Evolutionary conservation across 2,113 vertebrate species (phyloP).

Genomic region (Mirounga angustirostris): DNA sequence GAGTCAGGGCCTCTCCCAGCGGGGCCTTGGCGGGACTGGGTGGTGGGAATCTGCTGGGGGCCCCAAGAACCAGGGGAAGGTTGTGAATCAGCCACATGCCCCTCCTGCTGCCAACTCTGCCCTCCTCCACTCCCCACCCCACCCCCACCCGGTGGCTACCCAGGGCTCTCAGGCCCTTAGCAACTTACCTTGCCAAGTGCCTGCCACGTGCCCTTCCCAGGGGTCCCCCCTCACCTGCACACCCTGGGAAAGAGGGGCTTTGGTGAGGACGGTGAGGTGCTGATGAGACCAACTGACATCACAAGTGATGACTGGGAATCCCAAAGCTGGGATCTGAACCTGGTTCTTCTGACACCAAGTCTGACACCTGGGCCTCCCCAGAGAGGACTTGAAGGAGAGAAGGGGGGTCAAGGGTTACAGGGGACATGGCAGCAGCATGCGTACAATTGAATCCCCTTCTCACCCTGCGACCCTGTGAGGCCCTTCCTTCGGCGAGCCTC

Average conservation of each 20-base stretch:
- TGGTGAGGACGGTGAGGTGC: not conserved
- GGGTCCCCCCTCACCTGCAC: not conserved
- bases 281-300: too few species aligned
- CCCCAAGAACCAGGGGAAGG: not conserved
- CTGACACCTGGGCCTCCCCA: not conserved
- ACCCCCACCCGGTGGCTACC: accelerated
- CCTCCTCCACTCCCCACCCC: too few species aligned
- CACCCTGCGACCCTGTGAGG: too few species aligned
- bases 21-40: not conserved
- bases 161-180: not conserved
- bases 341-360: accelerated
- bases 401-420: accelerated
- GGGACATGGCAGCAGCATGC: not conserved
- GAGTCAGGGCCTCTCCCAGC: too few species aligned
- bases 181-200: not conserved
- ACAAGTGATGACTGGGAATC: accelerated
- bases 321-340: not conserved
- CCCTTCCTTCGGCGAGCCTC: not conserved
- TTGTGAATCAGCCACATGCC: not conserved
- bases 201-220: accelerated
- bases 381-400: not conserved
- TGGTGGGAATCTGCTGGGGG: not conserved
- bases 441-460: not conserved
- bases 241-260: not conserved
- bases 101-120: not conserved